phyloP scores from a whole-genome alignment of 2,888 invertebrate species.

The Hartigia nigra region DNA sequence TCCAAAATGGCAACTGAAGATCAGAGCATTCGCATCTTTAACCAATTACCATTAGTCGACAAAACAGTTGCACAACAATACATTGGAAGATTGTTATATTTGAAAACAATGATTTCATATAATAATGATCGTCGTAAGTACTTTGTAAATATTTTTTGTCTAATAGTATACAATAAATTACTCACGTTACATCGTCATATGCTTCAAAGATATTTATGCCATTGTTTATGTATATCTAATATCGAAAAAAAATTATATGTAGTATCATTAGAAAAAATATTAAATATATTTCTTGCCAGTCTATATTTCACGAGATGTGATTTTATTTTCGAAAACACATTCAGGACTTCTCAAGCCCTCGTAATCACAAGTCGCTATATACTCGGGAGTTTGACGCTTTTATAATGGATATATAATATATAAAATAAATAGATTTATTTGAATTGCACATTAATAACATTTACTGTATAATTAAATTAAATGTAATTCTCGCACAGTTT shows the following conservation, averaged over 20 bases:
- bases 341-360: background rate
- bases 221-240: background rate
- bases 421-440: background rate
- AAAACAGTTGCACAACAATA: background rate
- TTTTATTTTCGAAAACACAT: background rate
- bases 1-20: background rate
- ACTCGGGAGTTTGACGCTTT: background rate
- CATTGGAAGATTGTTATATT: background rate
- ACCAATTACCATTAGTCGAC: background rate
- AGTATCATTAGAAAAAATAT: constrained; percentile 2
- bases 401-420: background rate
- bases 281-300: background rate
- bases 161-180: background rate
- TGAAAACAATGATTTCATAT: too few species aligned
- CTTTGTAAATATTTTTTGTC: background rate
- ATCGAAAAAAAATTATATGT: background rate
- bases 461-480: background rate
- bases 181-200: background rate
- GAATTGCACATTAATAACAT: background rate
- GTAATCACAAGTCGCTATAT: background rate
- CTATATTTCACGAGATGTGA: background rate
- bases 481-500: background rate
- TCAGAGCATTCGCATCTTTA: background rate
- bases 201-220: background rate
- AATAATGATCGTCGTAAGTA: too few species aligned